Base-by-base conservation (phyloP, 2,888 invertebrate genomes). In the Hanleya hanleyi region DNA sequence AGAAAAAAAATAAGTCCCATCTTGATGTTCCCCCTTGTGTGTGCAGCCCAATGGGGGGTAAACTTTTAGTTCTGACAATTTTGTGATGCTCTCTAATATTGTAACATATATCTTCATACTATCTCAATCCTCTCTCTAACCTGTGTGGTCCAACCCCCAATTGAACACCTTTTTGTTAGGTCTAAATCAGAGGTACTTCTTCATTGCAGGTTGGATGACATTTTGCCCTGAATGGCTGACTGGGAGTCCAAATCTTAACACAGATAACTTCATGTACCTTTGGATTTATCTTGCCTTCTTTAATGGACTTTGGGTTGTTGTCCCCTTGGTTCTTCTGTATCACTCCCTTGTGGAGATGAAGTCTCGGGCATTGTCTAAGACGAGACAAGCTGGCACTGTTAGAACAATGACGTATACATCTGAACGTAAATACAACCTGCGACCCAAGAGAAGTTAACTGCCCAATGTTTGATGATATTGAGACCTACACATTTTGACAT, bases 261-360 rank as follows among this genome's bases (percentile, higher is more conserved):
- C 87, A 0, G 79, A 81, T 71, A 88, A 86, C 80, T 75, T 77
- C 47, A 77, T 89, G 62, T 82, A 83, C 71, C 77, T 89, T 49
- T 89, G 88, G 88, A 80, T 89, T 7, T 89, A 89, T 77, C 83
- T 89, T 18, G 79, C 88, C 29, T 89, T 89, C 83, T 89, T 88
- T 77, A 89, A 89, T 76, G 83, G 81, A n/a, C 70, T 89, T 5
- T 89, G 89, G 89, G 88, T 89, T 0, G 80, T 88, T 6, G 77
- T 89, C 18, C 89, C 89, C 0, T 35, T 83, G 0, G 75, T 74
- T 6, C 78, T 89, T 66, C 76, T 89, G 69, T 84, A 78, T 74
- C 88, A 89, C 74, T 86, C 87, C 7, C 88, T 85, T 83, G 33
- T 64, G 1, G 83, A 75, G 29, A 78, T 84, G 73, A 69, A 68